These are phyloP conservation scores for Eurystomus glaucurus DNA, from an alignment of 2,797 vertebrate genomes.

Conservation along the genomic window DNA sequence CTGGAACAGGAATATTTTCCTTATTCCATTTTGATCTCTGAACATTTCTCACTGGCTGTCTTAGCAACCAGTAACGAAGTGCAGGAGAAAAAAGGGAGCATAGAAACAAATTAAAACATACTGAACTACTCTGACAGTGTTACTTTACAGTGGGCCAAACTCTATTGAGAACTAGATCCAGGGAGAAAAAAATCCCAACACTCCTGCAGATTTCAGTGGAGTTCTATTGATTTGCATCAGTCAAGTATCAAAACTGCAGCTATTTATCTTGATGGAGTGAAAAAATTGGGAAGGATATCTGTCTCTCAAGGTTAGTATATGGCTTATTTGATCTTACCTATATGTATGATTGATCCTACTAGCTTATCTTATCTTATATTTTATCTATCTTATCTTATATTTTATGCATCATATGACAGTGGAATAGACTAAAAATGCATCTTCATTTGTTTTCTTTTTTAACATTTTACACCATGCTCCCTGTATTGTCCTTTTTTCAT, in stretches of 20 bases:
- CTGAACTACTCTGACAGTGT: background rate
- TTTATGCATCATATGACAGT: background rate
- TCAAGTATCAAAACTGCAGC: background rate
- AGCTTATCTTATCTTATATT: background rate
- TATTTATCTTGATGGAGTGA: slow-evolving; percentile 36
- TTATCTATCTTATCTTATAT: background rate
- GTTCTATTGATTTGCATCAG: slow-evolving; percentile 17
- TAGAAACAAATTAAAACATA: background rate
- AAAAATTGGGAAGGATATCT: slow-evolving; percentile 18
- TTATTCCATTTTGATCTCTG: background rate
- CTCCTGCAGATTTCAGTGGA: background rate
- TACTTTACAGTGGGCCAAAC: background rate
- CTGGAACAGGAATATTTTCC: background rate
- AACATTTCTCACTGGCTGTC: background rate
- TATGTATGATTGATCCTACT: slow-evolving; percentile 7
- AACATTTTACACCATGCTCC: background rate
- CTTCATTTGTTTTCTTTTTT: background rate
- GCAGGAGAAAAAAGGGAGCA: background rate
- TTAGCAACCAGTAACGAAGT: background rate
- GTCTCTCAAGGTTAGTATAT: background rate
- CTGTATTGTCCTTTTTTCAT: background rate
- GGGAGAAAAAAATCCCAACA: background rate
- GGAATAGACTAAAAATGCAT: background rate
- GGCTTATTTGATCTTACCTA: slow-evolving; percentile 35
- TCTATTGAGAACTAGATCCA: background rate